Evolutionary conservation across 2,113 vertebrate genomes (phyloP).

Genomic region (Nibea coibor): DNA sequence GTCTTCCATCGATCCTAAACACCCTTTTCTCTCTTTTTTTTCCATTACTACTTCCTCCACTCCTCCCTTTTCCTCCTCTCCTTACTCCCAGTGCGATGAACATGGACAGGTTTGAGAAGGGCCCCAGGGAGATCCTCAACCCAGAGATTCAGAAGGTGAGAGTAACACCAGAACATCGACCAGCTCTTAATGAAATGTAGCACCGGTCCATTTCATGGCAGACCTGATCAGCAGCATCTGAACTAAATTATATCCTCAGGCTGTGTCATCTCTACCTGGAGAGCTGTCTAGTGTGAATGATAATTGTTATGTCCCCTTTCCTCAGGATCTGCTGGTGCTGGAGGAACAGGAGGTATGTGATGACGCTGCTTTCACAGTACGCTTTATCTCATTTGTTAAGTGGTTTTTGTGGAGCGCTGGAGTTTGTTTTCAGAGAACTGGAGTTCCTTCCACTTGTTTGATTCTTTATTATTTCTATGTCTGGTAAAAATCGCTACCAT

Average conservation of each 20-base stretch:
- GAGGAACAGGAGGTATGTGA: conserved; percentile 95
- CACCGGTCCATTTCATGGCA: conserved; percentile 34
- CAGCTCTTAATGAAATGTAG: conserved; percentile 35
- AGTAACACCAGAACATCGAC: conserved; percentile 7
- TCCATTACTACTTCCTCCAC: conserved; percentile 19
- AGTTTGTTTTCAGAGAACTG: neutral
- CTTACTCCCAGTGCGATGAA: conserved; percentile 93
- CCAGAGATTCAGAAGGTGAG: conserved; percentile 98
- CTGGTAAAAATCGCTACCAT: neutral
- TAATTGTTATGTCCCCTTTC: conserved; percentile 61
- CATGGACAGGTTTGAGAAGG: conserved; percentile 97
- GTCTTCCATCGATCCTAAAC: conserved; percentile 45
- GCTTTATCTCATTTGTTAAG: neutral
- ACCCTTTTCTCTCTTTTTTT: neutral
- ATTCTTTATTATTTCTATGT: neutral
- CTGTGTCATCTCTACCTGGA: conserved; percentile 19
- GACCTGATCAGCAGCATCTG: conserved; percentile 25
- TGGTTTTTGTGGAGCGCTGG: neutral
- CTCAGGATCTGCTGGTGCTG: conserved; percentile 96
- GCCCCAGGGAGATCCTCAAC: conserved; percentile 95
- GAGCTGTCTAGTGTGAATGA: conserved; percentile 36
- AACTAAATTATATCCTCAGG: conserved; percentile 37
- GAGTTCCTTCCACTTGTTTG: neutral
- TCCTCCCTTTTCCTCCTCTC: conserved; percentile 2
- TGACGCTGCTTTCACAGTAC: neutral